phyloP scores from a whole-genome alignment of 2,888 invertebrate genomes.

The Caenorhabditis angaria region DNA sequence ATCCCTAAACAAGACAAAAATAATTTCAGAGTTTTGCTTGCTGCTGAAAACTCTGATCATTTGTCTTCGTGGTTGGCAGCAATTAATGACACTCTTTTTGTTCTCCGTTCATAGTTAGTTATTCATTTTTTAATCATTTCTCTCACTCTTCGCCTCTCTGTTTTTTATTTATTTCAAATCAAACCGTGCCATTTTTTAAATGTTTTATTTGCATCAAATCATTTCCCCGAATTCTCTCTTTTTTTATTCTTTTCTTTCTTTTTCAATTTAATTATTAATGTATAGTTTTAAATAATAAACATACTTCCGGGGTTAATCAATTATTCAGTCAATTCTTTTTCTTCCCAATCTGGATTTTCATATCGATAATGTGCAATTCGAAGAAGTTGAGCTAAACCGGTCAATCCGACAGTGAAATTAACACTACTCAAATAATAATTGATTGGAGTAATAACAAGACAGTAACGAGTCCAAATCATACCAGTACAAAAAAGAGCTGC shows the following conservation, averaged over 20 bases:
- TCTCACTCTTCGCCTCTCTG: background rate
- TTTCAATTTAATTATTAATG: background rate
- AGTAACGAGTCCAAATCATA: conserved; percentile 93
- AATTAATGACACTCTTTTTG: conserved; percentile 56
- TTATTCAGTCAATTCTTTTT: conserved; percentile 15
- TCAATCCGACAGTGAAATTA: conserved; percentile 91
- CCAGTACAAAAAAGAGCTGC: conserved; percentile 72
- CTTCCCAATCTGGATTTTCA: conserved; percentile 46
- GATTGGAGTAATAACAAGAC: conserved; percentile 93
- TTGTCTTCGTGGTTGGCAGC: conserved; percentile 51
- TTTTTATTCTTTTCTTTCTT: background rate
- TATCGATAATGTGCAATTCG: conserved; percentile 76
- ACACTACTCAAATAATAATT: conserved; percentile 94
- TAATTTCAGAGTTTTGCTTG: conserved; percentile 51
- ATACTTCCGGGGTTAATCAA: background rate
- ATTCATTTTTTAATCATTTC: background rate
- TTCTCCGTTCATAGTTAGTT: conserved; percentile 37
- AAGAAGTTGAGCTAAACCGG: conserved; percentile 84
- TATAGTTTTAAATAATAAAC: conserved; percentile 1
- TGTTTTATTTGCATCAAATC: background rate
- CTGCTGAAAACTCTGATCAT: conserved; percentile 50
- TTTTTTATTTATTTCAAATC: background rate
- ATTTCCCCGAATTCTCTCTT: background rate
- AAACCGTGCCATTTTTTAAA: background rate
- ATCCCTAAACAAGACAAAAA: background rate